A percentile compares a stretch with the other conserved stretches of the same genome.
Evolutionary conservation across 2,888 invertebrate species (phyloP).

Genomic region (Hirtodrosophila alboralis): DNA sequence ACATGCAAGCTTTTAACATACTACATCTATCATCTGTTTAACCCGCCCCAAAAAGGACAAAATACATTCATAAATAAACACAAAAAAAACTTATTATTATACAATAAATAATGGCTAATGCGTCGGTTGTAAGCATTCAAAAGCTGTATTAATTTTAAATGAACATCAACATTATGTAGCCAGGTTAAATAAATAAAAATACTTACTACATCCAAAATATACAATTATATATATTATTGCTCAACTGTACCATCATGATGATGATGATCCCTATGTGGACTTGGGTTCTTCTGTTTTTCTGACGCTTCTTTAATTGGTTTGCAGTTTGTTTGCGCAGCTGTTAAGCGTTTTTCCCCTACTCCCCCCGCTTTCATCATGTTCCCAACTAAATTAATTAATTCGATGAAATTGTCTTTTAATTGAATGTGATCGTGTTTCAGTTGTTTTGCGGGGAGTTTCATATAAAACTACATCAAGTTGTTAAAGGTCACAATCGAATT

Average conservation of each 20-base stretch:
- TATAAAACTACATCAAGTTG: slow-evolving; percentile 10
- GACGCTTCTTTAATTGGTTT: slow-evolving; percentile 64
- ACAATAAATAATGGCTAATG: slow-evolving; percentile 24
- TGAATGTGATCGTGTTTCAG: slow-evolving; percentile 66
- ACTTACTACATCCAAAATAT: slow-evolving; percentile 18
- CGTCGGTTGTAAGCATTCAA: slow-evolving; percentile 68
- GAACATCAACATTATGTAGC: slow-evolving; percentile 29
- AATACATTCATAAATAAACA: slow-evolving; percentile 4
- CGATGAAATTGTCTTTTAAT: slow-evolving; percentile 78
- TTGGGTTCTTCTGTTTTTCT: slow-evolving; percentile 9
- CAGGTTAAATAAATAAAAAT: slow-evolving; percentile 31
- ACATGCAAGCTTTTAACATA: slow-evolving; percentile 10
- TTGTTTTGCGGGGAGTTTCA: slow-evolving; percentile 33
- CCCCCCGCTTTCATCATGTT: slow-evolving; percentile 29
- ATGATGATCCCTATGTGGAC: slow-evolving; percentile 9
- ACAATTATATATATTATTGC: slow-evolving; percentile 5
- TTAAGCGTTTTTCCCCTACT: too few species aligned
- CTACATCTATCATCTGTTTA: slow-evolving; percentile 9
- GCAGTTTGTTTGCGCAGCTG: slow-evolving; percentile 76
- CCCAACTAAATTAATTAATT: slow-evolving; percentile 73
- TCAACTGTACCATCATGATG: slow-evolving; percentile 38
- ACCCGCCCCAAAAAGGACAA: too few species aligned
- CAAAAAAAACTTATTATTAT: slow-evolving; percentile 3
- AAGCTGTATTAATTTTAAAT: slow-evolving; percentile 43
- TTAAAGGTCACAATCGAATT: slow-evolving; percentile 36